These are phyloP conservation scores for Fundulus diaphanus DNA, from an alignment of 2,797 vertebrate genomes.

Conservation along the genomic window DNA sequence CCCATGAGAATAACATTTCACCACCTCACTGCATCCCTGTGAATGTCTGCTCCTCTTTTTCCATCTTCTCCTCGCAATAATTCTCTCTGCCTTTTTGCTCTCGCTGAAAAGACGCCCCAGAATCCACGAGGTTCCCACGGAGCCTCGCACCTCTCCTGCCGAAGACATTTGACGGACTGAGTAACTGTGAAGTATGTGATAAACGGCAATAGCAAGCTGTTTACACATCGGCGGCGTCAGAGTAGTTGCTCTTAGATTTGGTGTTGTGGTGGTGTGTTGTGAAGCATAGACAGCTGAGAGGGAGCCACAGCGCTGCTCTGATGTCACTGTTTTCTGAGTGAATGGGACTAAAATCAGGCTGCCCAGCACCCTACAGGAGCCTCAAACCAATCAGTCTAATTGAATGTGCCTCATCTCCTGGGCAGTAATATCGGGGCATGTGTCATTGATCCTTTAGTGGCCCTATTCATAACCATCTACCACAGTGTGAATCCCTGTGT, in stretches of 20 bases:
- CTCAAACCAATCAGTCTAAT: constrained; percentile 73
- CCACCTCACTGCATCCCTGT: constrained; percentile 30
- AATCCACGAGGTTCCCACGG: constrained; percentile 57
- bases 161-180: constrained; percentile 70
- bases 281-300: constrained; percentile 39
- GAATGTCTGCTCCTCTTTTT: constrained; percentile 25
- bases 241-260: constrained; percentile 44
- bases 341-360: constrained; percentile 48
- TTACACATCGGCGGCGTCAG: constrained; percentile 58
- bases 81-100: constrained; percentile 63
- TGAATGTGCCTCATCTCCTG: constrained; percentile 74
- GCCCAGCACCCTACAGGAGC: constrained; percentile 54
- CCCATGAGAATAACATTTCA: constrained; percentile 29
- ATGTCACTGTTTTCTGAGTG: constrained; percentile 43
- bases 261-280: constrained; percentile 50
- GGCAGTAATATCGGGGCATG: constrained; percentile 65
- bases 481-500: constrained; percentile 37
- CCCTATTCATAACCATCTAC: constrained; percentile 63
- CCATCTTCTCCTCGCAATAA: constrained; percentile 42
- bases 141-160: constrained; percentile 62
- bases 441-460: constrained; percentile 75
- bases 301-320: constrained; percentile 38
- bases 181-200: constrained; percentile 73
- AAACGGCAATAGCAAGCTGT: constrained; percentile 71
- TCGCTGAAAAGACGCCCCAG: constrained; percentile 75